A percentile compares a stretch with the other conserved stretches of the same genome.
phyloP scores from a whole-genome alignment of 2,113 vertebrate species.

The Cygnus atratus region DNA sequence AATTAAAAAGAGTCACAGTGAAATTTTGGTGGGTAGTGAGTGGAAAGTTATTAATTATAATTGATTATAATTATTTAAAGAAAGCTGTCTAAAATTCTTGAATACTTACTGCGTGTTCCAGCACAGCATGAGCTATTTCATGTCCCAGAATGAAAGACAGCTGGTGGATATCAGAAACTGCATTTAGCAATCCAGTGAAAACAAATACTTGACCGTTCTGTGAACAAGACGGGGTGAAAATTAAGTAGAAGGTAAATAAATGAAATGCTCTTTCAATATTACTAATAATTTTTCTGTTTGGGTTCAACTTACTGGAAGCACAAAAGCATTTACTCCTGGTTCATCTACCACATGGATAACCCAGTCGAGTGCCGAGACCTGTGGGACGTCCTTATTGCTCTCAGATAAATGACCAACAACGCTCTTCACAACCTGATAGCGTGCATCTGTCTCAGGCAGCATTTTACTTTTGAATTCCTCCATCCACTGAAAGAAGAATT shows the following conservation, averaged over 20 bases:
- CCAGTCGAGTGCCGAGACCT: constrained; percentile 83
- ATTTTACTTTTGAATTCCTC: constrained; percentile 82
- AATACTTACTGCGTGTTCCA: constrained; percentile 90
- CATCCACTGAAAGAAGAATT: constrained; percentile 81
- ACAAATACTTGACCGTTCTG: constrained; percentile 93
- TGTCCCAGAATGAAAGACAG: constrained; percentile 90
- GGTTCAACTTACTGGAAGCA: constrained; percentile 85
- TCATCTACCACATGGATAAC: constrained; percentile 87
- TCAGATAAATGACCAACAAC: constrained; percentile 83
- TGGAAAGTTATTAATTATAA: neutral
- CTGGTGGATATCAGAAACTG: constrained; percentile 86
- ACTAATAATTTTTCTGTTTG: neutral
- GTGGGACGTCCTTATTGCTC: constrained; percentile 88
- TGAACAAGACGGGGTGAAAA: constrained; percentile 3
- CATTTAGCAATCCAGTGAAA: constrained; percentile 91
- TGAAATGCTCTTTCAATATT: neutral
- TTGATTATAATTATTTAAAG: neutral
- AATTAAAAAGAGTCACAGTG: neutral
- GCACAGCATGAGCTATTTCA: constrained; percentile 91
- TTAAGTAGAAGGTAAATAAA: neutral
- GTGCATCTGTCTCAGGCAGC: constrained; percentile 80
- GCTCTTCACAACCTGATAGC: constrained; percentile 82
- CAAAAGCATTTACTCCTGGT: constrained; percentile 86
- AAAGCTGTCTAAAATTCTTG: neutral
- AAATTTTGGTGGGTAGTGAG: neutral